Base-by-base conservation (phyloP, 2,113 vertebrate species). In the Nansenia antarctica region DNA sequence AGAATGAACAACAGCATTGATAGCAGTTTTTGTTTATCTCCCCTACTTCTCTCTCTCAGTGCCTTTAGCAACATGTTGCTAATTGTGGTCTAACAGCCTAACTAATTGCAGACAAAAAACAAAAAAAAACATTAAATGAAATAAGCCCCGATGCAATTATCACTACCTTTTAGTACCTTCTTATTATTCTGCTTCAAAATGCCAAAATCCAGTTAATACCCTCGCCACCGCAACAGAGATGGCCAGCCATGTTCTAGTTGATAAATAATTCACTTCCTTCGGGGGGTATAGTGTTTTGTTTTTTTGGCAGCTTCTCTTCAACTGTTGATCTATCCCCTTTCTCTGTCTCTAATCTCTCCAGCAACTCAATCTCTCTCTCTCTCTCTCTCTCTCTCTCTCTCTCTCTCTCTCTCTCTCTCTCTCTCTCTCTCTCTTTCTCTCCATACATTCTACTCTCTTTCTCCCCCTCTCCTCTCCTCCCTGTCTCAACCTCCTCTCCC, bases 101-200 rank as follows among this genome's bases (percentile, higher is more conserved):
- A 27, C 49, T 82, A 86, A 86, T 86, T 81, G 78, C 77, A 62
- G 72, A 77, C 67, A 88, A 80, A 68, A n/a, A n/a, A n/a, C n/a
- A n/a, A n/a, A n/a, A n/a, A n/a, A n/a, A n/a, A n/a, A n/a, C n/a
- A n/a, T n/a, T n/a, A n/a, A n/a, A n/a, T n/a, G 49, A 78, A 80
- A 80, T 73, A 47, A n/a, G 52, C 54, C 42, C 60, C 30, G 37
- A 72, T 75, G 49, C 47, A 85, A 85, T 82, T 76, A 83, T 62
- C 67, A 53, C 6, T 1, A 66, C 80, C 82, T 82, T 82, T 83
- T 76, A 84, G 74, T 34, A 74, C 67, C 75, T 81, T 67, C 81
- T 79, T 84, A 78, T 77, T 81, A 82, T 83, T 74, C 76, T 77
- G 45, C 72, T 79, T 54, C 70, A 65, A 72, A 81, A 81, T 72